phyloP scores from a whole-genome alignment of 2,888 invertebrate genomes.

The Tetanocera ferruginea region DNA sequence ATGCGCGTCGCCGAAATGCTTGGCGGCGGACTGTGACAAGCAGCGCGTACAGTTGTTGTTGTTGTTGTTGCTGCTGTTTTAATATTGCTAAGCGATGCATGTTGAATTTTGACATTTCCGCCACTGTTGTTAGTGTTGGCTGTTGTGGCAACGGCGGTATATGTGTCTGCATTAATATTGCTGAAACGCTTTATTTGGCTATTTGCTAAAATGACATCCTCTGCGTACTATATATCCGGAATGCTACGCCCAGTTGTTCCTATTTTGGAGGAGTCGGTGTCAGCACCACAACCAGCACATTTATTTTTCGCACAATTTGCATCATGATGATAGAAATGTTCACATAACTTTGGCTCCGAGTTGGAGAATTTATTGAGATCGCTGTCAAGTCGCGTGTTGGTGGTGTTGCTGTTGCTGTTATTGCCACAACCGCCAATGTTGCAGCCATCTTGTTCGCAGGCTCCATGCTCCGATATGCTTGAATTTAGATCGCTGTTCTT shows the following conservation, averaged over 20 bases:
- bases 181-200: slow-evolving; percentile 57
- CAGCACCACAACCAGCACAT: slow-evolving; percentile 48
- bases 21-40: slow-evolving; percentile 62
- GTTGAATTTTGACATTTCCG: not conserved
- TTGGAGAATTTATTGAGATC: slow-evolving; percentile 67
- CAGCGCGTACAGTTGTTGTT: slow-evolving; percentile 52
- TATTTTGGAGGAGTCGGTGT: not conserved
- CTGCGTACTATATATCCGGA: slow-evolving; percentile 70
- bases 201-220: slow-evolving; percentile 67
- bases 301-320: slow-evolving; percentile 69
- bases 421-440: slow-evolving; percentile 42
- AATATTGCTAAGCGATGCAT: not conserved
- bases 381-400: slow-evolving; percentile 31
- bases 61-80: slow-evolving; percentile 27
- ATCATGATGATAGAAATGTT: slow-evolving; percentile 69
- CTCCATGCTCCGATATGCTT: slow-evolving; percentile 50
- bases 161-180: slow-evolving; percentile 41
- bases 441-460: slow-evolving; percentile 49
- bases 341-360: slow-evolving; percentile 68
- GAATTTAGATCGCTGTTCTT: slow-evolving; percentile 66
- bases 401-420: slow-evolving; percentile 37
- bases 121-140: not conserved
- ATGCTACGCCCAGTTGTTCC: slow-evolving; percentile 58
- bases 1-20: slow-evolving; percentile 48
- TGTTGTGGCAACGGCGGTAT: not conserved